Percentiles rank a stretch among this genome's conserved stretches.
Evolutionary conservation across 2,797 vertebrate species (phyloP).

Genomic region (Microctenopoma steveboyesi): DNA sequence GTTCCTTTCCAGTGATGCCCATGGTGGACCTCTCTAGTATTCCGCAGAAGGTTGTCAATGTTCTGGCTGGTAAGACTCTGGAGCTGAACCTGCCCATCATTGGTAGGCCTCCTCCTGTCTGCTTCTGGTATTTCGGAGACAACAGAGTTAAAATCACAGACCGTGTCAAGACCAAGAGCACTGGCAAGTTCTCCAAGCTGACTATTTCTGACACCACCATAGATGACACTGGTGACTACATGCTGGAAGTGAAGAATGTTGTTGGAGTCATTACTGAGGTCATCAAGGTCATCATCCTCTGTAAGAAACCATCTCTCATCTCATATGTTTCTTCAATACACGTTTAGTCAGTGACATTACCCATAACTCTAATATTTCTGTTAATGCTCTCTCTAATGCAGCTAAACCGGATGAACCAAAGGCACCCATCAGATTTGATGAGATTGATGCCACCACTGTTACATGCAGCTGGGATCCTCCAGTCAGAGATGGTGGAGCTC

Average conservation of each 20-base stretch:
- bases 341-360: neutral
- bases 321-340: neutral
- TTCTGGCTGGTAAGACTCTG: constrained; percentile 91
- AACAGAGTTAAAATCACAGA: constrained; percentile 91
- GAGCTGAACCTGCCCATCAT: constrained; percentile 91
- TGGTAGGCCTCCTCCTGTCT: constrained; percentile 93
- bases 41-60: constrained; percentile 93
- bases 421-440: constrained; percentile 92
- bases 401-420: constrained; percentile 95
- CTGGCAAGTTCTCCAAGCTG: constrained; percentile 88
- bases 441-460: constrained; percentile 92
- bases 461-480: constrained; percentile 94
- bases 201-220: constrained; percentile 93
- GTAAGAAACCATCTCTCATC: constrained; percentile 80
- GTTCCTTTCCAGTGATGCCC: constrained; percentile 87
- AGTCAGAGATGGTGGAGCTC: constrained; percentile 92
- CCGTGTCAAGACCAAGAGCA: constrained; percentile 90
- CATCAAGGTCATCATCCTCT: constrained; percentile 94
- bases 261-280: constrained; percentile 89
- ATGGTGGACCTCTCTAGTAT: constrained; percentile 91
- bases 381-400: constrained; percentile 56
- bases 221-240: constrained; percentile 92
- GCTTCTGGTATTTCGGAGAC: constrained; percentile 92
- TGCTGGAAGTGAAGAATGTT: constrained; percentile 92
- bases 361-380: neutral